Evolutionary conservation across 2,797 vertebrate genomes (phyloP).

Genomic region (Tokudaia muenninki): DNA sequence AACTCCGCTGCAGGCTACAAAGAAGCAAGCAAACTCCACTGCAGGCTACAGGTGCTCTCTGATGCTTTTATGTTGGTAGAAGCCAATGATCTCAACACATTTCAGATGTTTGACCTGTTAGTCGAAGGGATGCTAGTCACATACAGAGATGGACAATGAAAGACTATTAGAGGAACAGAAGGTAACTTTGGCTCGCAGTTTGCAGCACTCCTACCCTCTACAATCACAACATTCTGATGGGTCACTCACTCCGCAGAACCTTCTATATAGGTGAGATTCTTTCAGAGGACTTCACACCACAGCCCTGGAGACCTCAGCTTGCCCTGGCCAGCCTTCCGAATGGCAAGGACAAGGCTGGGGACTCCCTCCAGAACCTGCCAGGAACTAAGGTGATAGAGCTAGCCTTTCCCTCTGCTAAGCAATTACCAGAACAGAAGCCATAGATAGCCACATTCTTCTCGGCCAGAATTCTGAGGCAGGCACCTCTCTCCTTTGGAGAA

Average conservation of each 20-base stretch:
- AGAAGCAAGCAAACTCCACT: background rate
- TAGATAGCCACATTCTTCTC: fast-evolving
- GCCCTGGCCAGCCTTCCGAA: background rate
- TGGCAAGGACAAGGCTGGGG: background rate
- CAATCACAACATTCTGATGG: background rate
- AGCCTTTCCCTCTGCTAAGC: background rate
- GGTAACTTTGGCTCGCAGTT: background rate
- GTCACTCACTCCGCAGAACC: no score
- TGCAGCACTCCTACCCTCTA: background rate
- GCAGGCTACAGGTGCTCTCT: background rate
- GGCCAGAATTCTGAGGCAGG: background rate
- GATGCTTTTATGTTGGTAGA: background rate
- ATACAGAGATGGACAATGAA: background rate
- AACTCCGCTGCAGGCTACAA: background rate
- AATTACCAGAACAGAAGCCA: background rate
- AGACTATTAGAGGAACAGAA: background rate
- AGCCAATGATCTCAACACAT: background rate
- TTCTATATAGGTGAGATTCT: background rate
- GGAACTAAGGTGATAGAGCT: background rate
- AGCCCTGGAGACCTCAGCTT: background rate
- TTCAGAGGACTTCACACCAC: background rate
- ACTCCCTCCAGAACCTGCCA: background rate
- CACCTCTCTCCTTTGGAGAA: background rate
- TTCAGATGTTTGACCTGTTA: background rate
- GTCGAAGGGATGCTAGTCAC: background rate